These are phyloP conservation scores for Tetranychus piercei DNA, from an alignment of 2,888 invertebrate genomes.

Conservation along the genomic window DNA sequence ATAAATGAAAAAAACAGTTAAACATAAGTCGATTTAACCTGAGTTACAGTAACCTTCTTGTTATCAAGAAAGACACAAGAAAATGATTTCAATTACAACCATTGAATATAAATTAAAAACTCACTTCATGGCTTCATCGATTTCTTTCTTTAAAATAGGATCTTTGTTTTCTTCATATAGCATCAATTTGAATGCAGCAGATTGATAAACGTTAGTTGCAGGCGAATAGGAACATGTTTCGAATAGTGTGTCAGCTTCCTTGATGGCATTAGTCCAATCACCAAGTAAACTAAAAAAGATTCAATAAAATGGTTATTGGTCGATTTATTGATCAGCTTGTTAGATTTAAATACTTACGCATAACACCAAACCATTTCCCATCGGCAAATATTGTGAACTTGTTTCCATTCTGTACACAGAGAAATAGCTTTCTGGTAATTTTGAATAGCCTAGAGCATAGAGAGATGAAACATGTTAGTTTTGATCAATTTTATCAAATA, in stretches of 20 bases:
- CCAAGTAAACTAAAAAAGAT: conserved; percentile 34
- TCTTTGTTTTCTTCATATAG: conserved; percentile 35
- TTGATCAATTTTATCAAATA: too few species aligned
- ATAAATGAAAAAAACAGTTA: background rate
- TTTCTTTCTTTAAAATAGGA: conserved; percentile 32
- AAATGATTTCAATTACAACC: background rate
- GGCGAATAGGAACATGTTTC: conserved; percentile 74
- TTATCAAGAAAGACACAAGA: background rate
- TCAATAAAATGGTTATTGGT: background rate
- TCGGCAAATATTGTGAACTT: conserved; percentile 77
- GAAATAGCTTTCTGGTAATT: conserved; percentile 64
- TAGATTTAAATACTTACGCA: conserved; percentile 39
- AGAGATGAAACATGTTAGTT: conserved; percentile 18
- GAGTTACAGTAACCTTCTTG: background rate
- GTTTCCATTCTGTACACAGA: conserved; percentile 65
- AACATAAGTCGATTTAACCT: background rate
- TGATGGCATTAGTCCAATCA: conserved; percentile 57
- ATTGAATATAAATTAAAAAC: conserved; percentile 22
- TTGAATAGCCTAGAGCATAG: conserved; percentile 39
- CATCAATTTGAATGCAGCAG: conserved; percentile 63
- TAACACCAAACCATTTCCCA: conserved; percentile 88
- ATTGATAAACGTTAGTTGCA: conserved; percentile 74
- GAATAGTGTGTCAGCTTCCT: conserved; percentile 50
- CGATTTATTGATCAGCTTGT: background rate
- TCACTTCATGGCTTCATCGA: conserved; percentile 50